Conservation (phyloP, 2,797 vertebrate genomes). For the Poecilia picta region DNA sequence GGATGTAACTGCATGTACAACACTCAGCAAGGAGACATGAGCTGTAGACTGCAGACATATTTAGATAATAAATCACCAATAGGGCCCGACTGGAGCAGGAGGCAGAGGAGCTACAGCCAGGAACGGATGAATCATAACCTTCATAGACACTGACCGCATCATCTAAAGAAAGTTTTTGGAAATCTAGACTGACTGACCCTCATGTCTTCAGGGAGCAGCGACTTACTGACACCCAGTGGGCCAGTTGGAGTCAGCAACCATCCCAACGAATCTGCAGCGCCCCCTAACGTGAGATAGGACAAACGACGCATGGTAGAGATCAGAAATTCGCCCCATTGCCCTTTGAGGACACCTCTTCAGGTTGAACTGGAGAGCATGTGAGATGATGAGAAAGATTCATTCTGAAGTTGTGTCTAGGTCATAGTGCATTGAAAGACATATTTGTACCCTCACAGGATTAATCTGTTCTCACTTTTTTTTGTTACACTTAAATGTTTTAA, state of each 20-base stretch:
- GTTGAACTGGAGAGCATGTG: neutral
- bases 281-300: too few species aligned
- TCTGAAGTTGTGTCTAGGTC: neutral
- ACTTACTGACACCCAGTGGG: slow-evolving; percentile 5
- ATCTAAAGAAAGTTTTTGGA: neutral
- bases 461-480: neutral
- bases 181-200: neutral
- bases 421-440: neutral
- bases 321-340: too few species aligned
- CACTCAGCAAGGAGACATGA: slow-evolving; percentile 9
- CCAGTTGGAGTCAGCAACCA: neutral
- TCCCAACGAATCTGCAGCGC: neutral
- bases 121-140: slow-evolving; percentile 46
- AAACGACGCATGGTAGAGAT: too few species aligned
- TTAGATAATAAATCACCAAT: slow-evolving; percentile 44
- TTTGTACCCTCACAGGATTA: neutral
- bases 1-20: slow-evolving; percentile 13
- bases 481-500: too few species aligned
- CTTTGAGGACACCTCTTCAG: neutral
- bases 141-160: neutral
- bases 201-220: neutral
- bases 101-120: neutral
- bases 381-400: neutral
- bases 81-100: slow-evolving; percentile 16
- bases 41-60: slow-evolving; percentile 29